These are phyloP conservation scores for Norana najaformis DNA, from an alignment of 2,888 invertebrate species.

Conservation along the genomic window DNA sequence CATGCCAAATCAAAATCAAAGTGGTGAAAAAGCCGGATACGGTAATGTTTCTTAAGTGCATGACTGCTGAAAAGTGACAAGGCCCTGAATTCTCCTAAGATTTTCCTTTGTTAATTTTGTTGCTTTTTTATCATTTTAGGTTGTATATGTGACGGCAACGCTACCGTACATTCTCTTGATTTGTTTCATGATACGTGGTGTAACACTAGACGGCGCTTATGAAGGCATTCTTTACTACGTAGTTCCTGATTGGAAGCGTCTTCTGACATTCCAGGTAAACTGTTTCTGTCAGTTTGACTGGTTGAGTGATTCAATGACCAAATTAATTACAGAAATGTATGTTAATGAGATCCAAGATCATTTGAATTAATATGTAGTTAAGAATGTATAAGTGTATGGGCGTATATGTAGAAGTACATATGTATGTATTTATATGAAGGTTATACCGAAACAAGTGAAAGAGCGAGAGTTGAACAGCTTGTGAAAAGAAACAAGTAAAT, in stretches of 20 bases:
- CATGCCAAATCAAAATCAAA: not conserved
- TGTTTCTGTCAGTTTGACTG: not conserved
- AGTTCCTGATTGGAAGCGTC: slow-evolving; percentile 43
- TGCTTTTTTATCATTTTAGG: slow-evolving; percentile 35
- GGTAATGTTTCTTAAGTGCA: no score
- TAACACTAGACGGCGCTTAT: slow-evolving; percentile 54
- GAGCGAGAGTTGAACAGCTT: no score
- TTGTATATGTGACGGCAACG: slow-evolving; percentile 46
- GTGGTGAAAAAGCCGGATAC: no score
- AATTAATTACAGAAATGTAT: not conserved
- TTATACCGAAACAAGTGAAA: no score
- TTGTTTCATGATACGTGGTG: slow-evolving; percentile 53
- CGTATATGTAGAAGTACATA: not conserved
- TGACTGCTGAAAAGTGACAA: not conserved
- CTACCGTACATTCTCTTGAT: slow-evolving; percentile 49
- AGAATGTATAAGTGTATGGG: not conserved
- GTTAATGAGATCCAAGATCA: not conserved
- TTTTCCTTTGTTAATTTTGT: not conserved
- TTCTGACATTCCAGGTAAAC: slow-evolving; percentile 42
- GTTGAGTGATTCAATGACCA: not conserved
- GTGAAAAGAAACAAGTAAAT: no score
- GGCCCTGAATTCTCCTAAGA: not conserved
- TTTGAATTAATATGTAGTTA: not conserved
- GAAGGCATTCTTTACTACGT: slow-evolving; percentile 54
- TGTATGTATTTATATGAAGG: not conserved